Conservation (phyloP, 2,797 vertebrate genomes). For the Enteromius trimaculatus region DNA sequence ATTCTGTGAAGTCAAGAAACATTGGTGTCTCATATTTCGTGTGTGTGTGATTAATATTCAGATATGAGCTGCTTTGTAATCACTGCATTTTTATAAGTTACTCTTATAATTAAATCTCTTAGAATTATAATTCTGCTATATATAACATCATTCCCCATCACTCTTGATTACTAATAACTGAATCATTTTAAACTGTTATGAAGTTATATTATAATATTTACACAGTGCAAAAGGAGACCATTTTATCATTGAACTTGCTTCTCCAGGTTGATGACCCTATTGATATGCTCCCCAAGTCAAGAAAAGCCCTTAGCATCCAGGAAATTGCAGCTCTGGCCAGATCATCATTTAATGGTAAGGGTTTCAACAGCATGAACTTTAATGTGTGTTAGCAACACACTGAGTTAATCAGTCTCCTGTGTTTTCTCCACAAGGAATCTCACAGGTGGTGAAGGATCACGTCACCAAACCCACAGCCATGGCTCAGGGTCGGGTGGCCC, state of each 20-base stretch:
- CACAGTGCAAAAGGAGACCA: background rate
- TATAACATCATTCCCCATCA: background rate
- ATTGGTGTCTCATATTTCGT: background rate
- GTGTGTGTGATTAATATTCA: background rate
- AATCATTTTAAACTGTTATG: background rate
- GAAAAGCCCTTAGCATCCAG: slow-evolving; percentile 94
- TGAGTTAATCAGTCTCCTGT: background rate
- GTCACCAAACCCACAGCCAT: slow-evolving; percentile 97
- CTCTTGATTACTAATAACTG: background rate
- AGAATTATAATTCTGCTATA: background rate
- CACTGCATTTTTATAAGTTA: background rate
- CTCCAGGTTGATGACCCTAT: slow-evolving; percentile 87
- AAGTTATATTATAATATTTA: background rate
- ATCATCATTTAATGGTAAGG: slow-evolving; percentile 92
- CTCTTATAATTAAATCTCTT: too few relatives aligned
- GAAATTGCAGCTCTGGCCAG: slow-evolving; percentile 96
- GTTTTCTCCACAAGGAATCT: slow-evolving; percentile 82
- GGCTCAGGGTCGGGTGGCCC: slow-evolving; percentile 96
- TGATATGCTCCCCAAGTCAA: slow-evolving; percentile 98
- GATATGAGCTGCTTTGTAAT: background rate
- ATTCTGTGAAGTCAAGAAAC: background rate
- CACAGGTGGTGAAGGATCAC: slow-evolving; percentile 96
- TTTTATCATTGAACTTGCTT: slow-evolving; percentile 16
- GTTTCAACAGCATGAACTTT: background rate
- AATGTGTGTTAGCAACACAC: background rate